Conservation (phyloP, 2,888 invertebrate species). For the Eudasyphora cyanicolor region DNA sequence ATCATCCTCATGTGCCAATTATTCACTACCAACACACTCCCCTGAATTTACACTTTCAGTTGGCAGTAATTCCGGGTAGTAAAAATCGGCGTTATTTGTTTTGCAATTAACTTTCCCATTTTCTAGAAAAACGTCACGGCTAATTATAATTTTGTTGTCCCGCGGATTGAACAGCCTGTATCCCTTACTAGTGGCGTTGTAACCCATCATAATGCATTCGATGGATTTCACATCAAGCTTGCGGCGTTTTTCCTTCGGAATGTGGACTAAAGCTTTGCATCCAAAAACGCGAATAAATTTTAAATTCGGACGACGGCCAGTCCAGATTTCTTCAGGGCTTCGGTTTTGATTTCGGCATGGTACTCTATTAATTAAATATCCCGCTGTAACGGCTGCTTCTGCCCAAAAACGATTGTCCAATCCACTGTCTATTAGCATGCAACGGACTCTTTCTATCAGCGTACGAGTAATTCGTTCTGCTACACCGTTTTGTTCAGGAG, state of each 20-base stretch:
- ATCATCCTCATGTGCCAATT: background rate
- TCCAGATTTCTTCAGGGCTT: constrained; percentile 32
- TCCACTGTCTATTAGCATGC: background rate
- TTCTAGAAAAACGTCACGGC: constrained; percentile 43
- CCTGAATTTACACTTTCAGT: background rate
- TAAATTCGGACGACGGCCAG: constrained; percentile 43
- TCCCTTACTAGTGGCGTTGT: constrained; percentile 53
- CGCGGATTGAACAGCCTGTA: constrained; percentile 46
- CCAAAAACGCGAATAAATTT: constrained; percentile 57
- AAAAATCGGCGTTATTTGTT: background rate
- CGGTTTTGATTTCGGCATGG: constrained; percentile 44
- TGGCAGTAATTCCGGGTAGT: background rate
- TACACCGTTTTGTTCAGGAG: constrained; percentile 67
- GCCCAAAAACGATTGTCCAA: background rate
- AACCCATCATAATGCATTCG: constrained; percentile 58
- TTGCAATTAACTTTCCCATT: background rate
- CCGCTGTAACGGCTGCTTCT: background rate
- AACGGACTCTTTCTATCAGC: too few species aligned
- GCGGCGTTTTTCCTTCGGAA: constrained; percentile 57
- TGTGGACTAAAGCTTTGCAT: constrained; percentile 54
- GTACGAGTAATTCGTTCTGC: constrained; percentile 7
- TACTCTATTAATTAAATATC: constrained; percentile 30
- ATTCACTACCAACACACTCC: background rate
- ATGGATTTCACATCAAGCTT: constrained; percentile 51
- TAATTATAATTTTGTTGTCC: constrained; percentile 8